A percentile compares a stretch with the other conserved stretches of the same genome.
These are phyloP conservation scores for Palythoa caribaeorum DNA, from an alignment of 92 coral and sea anemone genomes.

Conservation along the genomic window DNA sequence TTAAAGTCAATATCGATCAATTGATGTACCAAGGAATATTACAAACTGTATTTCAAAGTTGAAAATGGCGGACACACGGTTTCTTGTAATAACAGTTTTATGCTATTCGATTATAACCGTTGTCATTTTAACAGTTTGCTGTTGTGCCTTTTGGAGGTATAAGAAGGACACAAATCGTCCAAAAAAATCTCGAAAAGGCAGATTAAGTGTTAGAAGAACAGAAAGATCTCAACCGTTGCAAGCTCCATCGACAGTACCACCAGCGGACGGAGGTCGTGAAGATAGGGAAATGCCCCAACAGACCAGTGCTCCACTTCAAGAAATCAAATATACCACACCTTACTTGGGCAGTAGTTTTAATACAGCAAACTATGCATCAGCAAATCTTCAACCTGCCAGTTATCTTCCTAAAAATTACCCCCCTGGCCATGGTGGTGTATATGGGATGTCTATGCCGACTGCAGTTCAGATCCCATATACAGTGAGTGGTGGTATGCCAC, in stretches of 20 bases:
- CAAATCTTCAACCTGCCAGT: conserved; percentile 19
- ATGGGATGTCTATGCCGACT: conserved; percentile 26
- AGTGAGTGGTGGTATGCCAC: conserved; percentile 23
- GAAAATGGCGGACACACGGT: conserved; percentile 80
- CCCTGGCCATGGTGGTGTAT: conserved; percentile 20
- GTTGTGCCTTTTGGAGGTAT: conserved; percentile 86
- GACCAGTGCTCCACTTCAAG: conserved; percentile 22
- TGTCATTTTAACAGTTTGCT: conserved; percentile 82
- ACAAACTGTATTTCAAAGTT: neutral
- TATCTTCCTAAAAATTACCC: conserved; percentile 18
- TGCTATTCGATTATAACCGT: conserved; percentile 83
- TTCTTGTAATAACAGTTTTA: conserved; percentile 80
- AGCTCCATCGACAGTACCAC: neutral
- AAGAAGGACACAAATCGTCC: conserved; percentile 67
- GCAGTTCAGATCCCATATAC: conserved; percentile 22
- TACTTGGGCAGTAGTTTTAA: conserved; percentile 30
- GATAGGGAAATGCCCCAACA: neutral
- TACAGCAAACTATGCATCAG: conserved; percentile 1
- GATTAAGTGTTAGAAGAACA: conserved; percentile 50
- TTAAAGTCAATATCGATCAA: conserved; percentile 17
- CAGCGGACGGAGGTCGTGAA: conserved; percentile 1
- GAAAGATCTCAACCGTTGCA: conserved; percentile 4
- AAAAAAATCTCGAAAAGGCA: conserved; percentile 55
- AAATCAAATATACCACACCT: neutral
- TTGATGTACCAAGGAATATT: conserved; percentile 6